Evolutionary conservation across 2,888 invertebrate species (phyloP), one percentile per base, ranked within the genome.

Genomic region (Drosophila formosana): DNA sequence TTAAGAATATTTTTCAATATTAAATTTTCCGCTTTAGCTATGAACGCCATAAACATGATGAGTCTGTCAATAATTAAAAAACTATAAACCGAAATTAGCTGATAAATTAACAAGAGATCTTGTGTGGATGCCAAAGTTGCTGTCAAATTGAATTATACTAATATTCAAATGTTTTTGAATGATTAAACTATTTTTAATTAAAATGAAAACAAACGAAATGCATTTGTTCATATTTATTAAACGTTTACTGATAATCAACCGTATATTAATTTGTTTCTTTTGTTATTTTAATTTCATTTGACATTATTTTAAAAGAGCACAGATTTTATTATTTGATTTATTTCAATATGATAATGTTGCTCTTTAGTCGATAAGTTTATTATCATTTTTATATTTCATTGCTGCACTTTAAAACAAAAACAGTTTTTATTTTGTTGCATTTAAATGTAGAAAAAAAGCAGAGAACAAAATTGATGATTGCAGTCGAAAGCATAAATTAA

Each of bases 401-500:
- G 18, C 7, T 18, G 39, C 39, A 41, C 39, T 13, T 39, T 13
- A 1, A 39, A 39, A 39, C 3, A 7, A 7, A 39, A 39, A 39
- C 13, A 47, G 8, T 11, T 7, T 32, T 32, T 49, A 23, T 7
- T 13, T 18, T 7, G 9, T 49, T 58, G 46, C 61, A 65, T 60
- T 60, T n/a, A 34, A 25, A 26, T 9, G 6, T 43, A 11, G 23
- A 37, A 46, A 67, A 46, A 51, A 39, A 25, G 26, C 9, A 25
- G 43, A 63, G 30, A 46, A 64, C 28, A 51, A 65, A 70, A 69
- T 70, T 70, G 34, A 70, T 58, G 65, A 65, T 41, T 51, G 46
- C 28, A 70, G 66, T 52, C 37, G 50, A 60, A 72, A 57, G 61
- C 56, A 72, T 71, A 61, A 66, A 72, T 72, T 72, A 71, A 66